These are phyloP conservation scores for Gallinago undulata DNA, from an alignment of 2,113 vertebrate genomes.

Conservation along the genomic window DNA sequence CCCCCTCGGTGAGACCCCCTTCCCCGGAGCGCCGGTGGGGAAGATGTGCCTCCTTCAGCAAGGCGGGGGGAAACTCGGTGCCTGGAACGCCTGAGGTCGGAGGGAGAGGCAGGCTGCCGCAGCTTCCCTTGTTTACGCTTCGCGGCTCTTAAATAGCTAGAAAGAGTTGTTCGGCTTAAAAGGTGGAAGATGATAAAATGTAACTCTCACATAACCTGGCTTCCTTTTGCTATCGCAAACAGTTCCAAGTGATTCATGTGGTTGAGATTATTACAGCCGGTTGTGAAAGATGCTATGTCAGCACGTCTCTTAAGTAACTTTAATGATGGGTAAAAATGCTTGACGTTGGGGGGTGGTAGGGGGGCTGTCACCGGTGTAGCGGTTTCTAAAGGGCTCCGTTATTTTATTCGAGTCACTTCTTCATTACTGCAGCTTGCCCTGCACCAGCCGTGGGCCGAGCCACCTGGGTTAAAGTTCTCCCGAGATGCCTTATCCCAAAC, in stretches of 20 bases:
- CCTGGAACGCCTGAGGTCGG: background rate
- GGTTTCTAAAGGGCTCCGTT: background rate
- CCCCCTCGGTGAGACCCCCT: background rate
- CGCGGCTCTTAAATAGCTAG: background rate
- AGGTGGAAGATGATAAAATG: background rate
- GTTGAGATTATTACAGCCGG: background rate
- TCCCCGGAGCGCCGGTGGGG: background rate
- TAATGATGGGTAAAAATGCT: background rate
- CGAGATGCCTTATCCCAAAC: background rate
- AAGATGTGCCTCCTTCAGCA: background rate
- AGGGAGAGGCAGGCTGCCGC: background rate
- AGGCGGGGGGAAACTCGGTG: background rate
- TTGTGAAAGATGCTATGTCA: background rate
- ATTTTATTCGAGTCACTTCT: background rate
- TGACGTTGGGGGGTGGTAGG: background rate
- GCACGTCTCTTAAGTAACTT: background rate
- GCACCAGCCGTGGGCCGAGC: fast-evolving
- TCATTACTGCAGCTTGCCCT: too few relatives aligned
- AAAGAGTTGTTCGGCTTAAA: background rate
- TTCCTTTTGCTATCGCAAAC: background rate
- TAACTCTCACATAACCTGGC: background rate
- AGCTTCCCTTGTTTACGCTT: background rate
- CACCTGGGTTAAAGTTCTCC: background rate
- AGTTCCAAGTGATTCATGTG: background rate
- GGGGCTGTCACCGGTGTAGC: background rate